phyloP scores from a whole-genome alignment of 2,113 vertebrate species.

The Triplophysa siluroides region DNA sequence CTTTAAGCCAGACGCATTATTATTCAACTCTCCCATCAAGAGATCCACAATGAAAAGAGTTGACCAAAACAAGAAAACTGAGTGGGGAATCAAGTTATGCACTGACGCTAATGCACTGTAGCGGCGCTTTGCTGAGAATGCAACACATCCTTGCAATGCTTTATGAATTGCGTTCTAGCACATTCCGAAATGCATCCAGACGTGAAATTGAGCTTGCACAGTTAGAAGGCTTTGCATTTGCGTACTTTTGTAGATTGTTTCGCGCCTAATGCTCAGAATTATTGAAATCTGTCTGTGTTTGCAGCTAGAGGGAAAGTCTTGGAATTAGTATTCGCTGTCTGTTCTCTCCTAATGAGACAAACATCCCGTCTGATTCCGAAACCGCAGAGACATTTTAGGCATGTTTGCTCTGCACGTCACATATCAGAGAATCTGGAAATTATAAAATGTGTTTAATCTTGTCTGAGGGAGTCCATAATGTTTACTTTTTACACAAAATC shows the following conservation, averaged over 20 bases:
- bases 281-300: not conserved
- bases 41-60: not conserved
- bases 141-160: no score
- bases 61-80: not conserved
- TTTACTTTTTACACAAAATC: constrained; percentile 6
- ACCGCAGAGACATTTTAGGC: not conserved
- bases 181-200: not conserved
- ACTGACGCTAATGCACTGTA: not conserved
- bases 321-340: constrained; percentile 29
- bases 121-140: no score
- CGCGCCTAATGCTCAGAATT: not conserved
- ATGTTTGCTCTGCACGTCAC: constrained; percentile 37
- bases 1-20: no score
- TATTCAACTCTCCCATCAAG: no score
- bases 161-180: no score
- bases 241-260: not conserved
- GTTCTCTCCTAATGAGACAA: constrained; percentile 31
- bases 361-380: constrained; percentile 34
- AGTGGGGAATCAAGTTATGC: not conserved
- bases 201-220: not conserved
- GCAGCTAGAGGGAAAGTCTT: not conserved
- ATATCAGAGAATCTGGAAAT: constrained; percentile 38
- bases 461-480: not conserved
- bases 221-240: not conserved
- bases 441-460: not conserved